Evolutionary conservation across 2,888 invertebrate genomes (phyloP).

Genomic region (Sepiola atlantica): DNA sequence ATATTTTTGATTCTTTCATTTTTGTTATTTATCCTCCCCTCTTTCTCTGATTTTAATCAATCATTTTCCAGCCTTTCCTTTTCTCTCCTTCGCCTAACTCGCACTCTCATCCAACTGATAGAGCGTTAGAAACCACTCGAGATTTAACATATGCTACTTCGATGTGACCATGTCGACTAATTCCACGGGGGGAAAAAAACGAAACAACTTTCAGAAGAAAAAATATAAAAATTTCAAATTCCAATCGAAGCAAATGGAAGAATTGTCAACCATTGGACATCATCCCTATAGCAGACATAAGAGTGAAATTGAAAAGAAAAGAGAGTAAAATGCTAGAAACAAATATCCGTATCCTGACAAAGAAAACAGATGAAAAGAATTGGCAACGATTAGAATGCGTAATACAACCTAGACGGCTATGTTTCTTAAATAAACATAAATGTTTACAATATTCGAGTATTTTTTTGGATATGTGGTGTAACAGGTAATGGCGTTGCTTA

Average conservation of each 20-base stretch:
- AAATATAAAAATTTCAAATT: background rate
- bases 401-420: too few species aligned
- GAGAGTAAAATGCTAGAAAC: background rate
- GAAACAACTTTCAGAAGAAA: background rate
- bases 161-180: background rate
- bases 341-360: background rate
- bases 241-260: background rate
- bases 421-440: too few species aligned
- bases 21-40: background rate
- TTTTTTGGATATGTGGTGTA: too few species aligned
- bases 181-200: background rate
- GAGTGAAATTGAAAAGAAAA: background rate
- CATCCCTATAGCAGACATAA: background rate
- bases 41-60: too few species aligned
- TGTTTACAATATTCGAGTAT: too few species aligned
- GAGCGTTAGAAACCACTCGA: background rate
- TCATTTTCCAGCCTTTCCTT: background rate
- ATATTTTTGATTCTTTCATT: background rate
- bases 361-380: background rate
- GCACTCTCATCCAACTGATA: background rate
- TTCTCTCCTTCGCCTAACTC: background rate
- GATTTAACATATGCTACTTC: background rate
- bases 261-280: background rate
- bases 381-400: too few species aligned
- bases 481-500: too few species aligned